Conservation (phyloP, 2,797 vertebrate genomes). For the Staurois parvus region DNA sequence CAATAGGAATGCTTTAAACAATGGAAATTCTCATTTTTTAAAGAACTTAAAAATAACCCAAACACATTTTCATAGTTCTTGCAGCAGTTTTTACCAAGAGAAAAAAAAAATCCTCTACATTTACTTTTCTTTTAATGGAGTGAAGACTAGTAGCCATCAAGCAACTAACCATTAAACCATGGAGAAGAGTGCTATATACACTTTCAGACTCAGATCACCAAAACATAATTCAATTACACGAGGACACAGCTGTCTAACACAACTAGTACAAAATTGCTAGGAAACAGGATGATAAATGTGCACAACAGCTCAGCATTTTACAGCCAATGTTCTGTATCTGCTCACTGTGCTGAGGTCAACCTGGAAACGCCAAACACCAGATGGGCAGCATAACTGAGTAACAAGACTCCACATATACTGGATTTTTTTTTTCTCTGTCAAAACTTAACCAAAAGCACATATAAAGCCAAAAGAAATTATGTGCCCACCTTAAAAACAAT, state of each 20-base stretch:
- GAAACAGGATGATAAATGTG: background rate
- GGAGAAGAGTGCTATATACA: background rate
- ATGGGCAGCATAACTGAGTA: background rate
- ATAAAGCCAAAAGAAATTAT: no score
- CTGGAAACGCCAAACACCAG: background rate
- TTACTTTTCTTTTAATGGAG: no score
- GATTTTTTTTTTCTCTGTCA: no score
- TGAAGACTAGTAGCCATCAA: background rate
- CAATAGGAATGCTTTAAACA: no score
- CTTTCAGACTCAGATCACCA: background rate
- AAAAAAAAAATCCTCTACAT: no score
- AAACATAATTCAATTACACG: constrained; percentile 11
- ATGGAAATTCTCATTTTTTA: no score
- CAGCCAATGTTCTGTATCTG: constrained; percentile 4
- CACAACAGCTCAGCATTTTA: background rate
- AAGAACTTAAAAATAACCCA: no score
- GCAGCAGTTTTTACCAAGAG: no score
- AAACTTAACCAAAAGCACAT: no score
- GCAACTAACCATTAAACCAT: background rate
- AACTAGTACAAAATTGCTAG: background rate
- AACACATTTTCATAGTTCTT: no score
- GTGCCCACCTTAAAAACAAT: no score
- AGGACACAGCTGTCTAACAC: constrained; percentile 29
- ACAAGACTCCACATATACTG: background rate
- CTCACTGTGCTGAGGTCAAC: background rate